Evolutionary conservation across 2,888 invertebrate genomes (phyloP).

Genomic region (Drosophila mimica): DNA sequence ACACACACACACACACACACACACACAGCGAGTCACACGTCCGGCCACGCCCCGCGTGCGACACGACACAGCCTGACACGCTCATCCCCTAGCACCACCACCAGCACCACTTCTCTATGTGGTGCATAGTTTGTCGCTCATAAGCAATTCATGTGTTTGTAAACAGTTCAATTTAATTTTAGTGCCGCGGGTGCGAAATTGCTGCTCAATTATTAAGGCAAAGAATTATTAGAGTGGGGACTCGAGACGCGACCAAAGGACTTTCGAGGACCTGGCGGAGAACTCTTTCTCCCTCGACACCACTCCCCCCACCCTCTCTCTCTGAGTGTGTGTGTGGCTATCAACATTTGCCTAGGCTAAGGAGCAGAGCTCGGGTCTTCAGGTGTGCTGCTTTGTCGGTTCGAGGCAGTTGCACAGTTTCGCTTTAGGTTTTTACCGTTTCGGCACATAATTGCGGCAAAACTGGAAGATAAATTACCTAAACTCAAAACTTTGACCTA

Average conservation of each 20-base stretch:
- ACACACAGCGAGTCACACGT: background rate
- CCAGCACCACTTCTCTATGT: background rate
- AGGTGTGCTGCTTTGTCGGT: constrained; percentile 12
- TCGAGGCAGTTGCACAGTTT: constrained; percentile 15
- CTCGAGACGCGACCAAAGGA: constrained; percentile 10
- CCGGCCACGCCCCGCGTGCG: constrained; percentile 43
- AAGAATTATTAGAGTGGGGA: constrained; percentile 71
- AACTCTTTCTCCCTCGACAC: background rate
- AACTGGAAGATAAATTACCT: constrained; percentile 79
- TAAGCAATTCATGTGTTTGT: constrained; percentile 81
- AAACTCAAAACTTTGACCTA: constrained; percentile 81
- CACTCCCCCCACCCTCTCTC: background rate
- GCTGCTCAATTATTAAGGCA: constrained; percentile 75
- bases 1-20: constrained; percentile 26
- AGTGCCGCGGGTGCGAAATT: constrained; percentile 80
- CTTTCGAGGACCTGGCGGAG: constrained; percentile 5
- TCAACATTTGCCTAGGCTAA: constrained; percentile 31
- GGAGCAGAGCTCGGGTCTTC: background rate
- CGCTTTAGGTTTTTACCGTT: constrained; percentile 48
- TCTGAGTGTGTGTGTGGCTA: constrained; percentile 9
- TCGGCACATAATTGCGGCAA: constrained; percentile 76
- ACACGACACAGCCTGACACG: constrained; percentile 64
- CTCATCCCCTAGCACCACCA: constrained; percentile 25
- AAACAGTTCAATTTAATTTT: constrained; percentile 82
- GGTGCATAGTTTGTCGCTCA: constrained; percentile 65